Evolutionary conservation across 2,113 vertebrate species (phyloP), one percentile per base, ranked within the genome.

Genomic region (Lepus americanus): DNA sequence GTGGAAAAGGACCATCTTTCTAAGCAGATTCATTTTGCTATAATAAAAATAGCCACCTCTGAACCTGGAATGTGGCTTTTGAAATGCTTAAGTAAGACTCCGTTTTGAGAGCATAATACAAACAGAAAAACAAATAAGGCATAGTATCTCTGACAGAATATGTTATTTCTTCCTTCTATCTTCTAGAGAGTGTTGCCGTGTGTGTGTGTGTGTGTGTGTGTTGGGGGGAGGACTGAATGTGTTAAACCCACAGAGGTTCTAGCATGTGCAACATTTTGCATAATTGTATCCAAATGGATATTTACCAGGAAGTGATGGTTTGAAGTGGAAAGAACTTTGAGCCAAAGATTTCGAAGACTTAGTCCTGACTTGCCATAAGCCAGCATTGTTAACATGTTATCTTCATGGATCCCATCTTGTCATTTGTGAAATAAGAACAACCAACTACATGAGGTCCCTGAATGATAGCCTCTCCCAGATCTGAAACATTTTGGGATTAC

Each of bases 11-110:
- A 83, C 97, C 91, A 25, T 96, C 33, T 98, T 98, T 95, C 94
- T 59, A 82, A 81, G 87, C 84, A 77, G 53, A 27, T 77, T 96
- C 27, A 39, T 72, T 61, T 89, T 44, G 31, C 23, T 85, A 70
- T 89, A 97, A 73, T 33, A 97, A 85, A 63, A 96, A 66, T 33
- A 97, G 95, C 95, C 97, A 92, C 89, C 95, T 29, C 79, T 84
- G 29, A 92, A 31, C 66, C 95, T 90, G 72, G 55, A 87, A 87
- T 0, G 12, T 44, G 33, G 51, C 83, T 95, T 93, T 72, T 95
- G 27, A 82, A 87, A 92, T 95, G 44, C 1, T 86, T 0, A 0
- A 0, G 36, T 85, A 55, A 33, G 25, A 86, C 53, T 90, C n/a
- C 0, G 92, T 94, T 97, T 49, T 63, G 95, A 83, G 44, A 82